phyloP scores from a whole-genome alignment of 2,797 vertebrate species.

The Myotis pilosus region DNA sequence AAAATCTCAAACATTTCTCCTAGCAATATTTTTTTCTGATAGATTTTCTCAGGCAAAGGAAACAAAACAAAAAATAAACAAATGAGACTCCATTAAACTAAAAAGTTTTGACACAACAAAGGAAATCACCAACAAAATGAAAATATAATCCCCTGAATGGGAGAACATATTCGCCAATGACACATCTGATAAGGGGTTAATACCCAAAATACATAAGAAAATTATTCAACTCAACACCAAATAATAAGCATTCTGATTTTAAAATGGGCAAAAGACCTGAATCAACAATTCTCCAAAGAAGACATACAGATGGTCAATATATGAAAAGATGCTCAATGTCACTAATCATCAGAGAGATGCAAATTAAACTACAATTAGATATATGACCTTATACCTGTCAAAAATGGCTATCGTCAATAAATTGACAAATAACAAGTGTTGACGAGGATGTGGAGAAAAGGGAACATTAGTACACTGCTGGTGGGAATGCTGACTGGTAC shows the following conservation, averaged over 20 bases:
- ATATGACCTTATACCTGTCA: background rate
- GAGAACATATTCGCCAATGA: background rate
- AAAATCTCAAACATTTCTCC: background rate
- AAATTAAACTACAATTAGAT: background rate
- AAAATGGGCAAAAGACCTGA: background rate
- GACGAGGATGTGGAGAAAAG: background rate
- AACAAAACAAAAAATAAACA: background rate
- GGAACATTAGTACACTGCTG: background rate
- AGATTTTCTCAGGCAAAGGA: background rate
- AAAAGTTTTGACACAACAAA: background rate
- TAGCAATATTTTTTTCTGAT: background rate
- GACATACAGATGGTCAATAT: background rate
- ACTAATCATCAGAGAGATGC: background rate
- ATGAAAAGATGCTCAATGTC: background rate
- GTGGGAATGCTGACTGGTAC: background rate
- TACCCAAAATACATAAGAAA: background rate
- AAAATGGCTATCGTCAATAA: background rate
- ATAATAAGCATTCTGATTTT: background rate
- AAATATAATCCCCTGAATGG: background rate
- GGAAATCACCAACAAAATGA: background rate
- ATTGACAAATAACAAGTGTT: background rate
- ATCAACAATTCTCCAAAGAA: background rate
- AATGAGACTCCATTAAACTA: background rate
- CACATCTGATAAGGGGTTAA: background rate
- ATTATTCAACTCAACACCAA: background rate